A percentile compares a stretch with the other conserved stretches of the same genome.
Evolutionary conservation across 2,113 vertebrate genomes (phyloP).

Genomic region (Callipepla squamata): DNA sequence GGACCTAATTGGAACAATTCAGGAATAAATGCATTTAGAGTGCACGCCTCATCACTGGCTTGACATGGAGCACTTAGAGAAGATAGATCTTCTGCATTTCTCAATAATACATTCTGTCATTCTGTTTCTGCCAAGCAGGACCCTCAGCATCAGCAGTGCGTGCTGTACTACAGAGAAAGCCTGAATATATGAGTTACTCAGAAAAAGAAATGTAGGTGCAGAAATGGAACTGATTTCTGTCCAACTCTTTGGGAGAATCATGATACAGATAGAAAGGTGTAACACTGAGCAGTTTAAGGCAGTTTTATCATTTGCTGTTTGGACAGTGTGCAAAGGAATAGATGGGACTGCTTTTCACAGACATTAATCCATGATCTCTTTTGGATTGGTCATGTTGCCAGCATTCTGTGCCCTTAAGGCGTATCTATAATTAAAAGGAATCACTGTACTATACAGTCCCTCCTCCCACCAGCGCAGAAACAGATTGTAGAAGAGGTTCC

Average conservation of each 20-base stretch:
- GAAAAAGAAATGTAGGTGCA: not conserved
- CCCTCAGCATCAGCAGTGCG: not conserved
- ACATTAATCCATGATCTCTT: not conserved
- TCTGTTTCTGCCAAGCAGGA: not conserved
- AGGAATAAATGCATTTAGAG: not conserved
- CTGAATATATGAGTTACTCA: not conserved
- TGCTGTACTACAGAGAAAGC: not conserved
- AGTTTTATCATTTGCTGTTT: not conserved
- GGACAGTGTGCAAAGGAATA: not conserved
- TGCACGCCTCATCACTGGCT: not conserved
- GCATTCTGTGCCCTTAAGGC: not conserved
- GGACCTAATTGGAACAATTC: not conserved
- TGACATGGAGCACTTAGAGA: not conserved
- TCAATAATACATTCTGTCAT: not conserved
- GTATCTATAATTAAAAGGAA: not conserved
- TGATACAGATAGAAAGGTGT: not conserved
- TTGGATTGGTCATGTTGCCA: not conserved
- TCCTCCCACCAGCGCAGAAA: not conserved
- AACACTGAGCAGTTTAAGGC: accelerated
- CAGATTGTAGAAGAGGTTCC: not conserved
- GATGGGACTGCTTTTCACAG: not conserved
- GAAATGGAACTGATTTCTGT: not conserved
- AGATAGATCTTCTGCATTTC: not conserved
- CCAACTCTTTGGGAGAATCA: not conserved
- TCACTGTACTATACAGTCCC: not conserved